Conservation (phyloP, 2,113 vertebrate genomes). For the Dissostichus mawsoni region DNA sequence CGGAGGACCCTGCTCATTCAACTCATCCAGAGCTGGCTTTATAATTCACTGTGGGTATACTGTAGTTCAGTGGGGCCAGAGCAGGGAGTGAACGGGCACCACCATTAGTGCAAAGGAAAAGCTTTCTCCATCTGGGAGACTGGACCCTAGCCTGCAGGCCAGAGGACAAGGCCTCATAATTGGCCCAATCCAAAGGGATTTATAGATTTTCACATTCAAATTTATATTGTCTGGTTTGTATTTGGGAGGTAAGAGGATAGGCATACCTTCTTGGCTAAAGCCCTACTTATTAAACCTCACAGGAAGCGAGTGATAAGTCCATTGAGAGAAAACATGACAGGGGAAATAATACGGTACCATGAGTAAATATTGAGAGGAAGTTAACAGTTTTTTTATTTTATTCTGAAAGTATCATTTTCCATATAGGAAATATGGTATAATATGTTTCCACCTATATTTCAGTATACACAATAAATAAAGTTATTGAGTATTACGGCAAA, state of each 20-base stretch:
- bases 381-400: not conserved
- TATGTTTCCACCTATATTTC: not conserved
- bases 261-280: conserved; percentile 58
- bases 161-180: conserved; percentile 50
- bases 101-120: conserved; percentile 41
- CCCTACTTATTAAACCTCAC: conserved; percentile 45
- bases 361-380: conserved; percentile 18
- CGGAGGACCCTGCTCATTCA: conserved; percentile 37
- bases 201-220: conserved; percentile 72
- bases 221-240: conserved; percentile 69
- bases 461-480: not conserved
- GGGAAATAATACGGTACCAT: conserved; percentile 23
- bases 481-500: not conserved
- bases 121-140: conserved; percentile 55
- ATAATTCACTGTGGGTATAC: conserved; percentile 47
- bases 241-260: conserved; percentile 57
- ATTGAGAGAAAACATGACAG: conserved; percentile 28
- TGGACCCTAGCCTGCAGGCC: conserved; percentile 19
- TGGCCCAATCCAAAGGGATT: conserved; percentile 63
- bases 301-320: conserved; percentile 34
- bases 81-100: conserved; percentile 40
- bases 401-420: conserved; percentile 4
- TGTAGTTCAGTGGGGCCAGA: conserved; percentile 31
- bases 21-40: conserved; percentile 48
- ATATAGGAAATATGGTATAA: not conserved